Evolutionary conservation across 2,113 vertebrate genomes (phyloP).

Genomic region (Charadrius vociferus): DNA sequence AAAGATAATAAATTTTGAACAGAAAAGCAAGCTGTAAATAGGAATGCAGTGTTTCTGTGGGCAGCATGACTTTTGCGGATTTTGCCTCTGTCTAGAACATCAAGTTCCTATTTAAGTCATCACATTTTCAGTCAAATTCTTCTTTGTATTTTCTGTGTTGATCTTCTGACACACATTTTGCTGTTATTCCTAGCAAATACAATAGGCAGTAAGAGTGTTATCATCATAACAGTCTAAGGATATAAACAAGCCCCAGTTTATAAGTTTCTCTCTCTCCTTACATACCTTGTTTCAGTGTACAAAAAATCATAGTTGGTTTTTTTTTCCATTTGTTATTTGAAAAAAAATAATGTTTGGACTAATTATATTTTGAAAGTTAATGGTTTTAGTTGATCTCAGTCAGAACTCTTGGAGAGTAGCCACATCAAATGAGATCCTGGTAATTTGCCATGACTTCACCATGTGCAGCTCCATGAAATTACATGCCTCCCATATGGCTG

Average conservation of each 20-base stretch:
- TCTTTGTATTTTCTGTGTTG: not conserved
- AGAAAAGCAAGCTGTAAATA: not conserved
- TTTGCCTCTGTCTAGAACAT: not conserved
- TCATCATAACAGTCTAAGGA: not conserved
- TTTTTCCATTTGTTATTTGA: not conserved
- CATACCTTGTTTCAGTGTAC: not conserved
- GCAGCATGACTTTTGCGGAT: not conserved
- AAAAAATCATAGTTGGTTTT: not conserved
- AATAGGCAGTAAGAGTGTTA: not conserved
- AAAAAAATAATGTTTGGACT: not conserved
- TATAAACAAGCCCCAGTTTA: not conserved
- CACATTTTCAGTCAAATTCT: not conserved
- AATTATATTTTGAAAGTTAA: conserved; percentile 42
- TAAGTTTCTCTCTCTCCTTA: not conserved
- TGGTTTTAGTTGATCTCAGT: conserved; percentile 14
- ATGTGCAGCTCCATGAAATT: conserved; percentile 32
- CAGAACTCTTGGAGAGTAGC: conserved; percentile 27
- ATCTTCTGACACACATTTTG: not conserved
- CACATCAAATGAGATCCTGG: conserved; percentile 47
- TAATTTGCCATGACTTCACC: conserved; percentile 33
- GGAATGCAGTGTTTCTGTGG: not conserved
- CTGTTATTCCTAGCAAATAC: not conserved
- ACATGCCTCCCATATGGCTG: conserved; percentile 37
- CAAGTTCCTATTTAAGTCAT: not conserved
- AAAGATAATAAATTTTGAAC: not conserved